Conservation (phyloP, 2,888 invertebrate species). For the Plagiodera versicolora region DNA sequence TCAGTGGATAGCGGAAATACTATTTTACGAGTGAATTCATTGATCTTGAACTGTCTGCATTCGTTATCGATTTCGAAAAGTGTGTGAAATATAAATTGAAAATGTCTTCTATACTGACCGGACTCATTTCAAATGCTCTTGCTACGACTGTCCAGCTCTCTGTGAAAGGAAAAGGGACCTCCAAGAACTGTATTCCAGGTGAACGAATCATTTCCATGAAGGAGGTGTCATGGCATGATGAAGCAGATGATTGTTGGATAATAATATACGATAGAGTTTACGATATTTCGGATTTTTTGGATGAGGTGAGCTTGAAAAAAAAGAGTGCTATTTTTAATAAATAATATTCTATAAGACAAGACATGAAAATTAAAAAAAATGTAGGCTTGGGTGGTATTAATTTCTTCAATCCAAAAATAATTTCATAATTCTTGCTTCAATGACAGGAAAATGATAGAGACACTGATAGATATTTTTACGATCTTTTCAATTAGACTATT, state of each 20-base stretch:
- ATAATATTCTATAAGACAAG: too few species aligned
- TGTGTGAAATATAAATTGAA: not conserved
- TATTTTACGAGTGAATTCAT: not conserved
- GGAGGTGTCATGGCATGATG: constrained; percentile 77
- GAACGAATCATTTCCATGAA: constrained; percentile 62
- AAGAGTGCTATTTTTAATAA: too few species aligned
- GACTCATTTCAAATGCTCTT: constrained; percentile 12
- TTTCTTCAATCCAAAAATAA: too few species aligned
- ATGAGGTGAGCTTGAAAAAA: constrained; percentile 58
- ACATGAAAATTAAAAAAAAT: too few species aligned
- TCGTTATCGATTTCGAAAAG: not conserved
- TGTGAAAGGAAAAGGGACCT: not conserved
- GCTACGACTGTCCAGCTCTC: constrained; percentile 10
- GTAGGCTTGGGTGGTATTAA: too few species aligned
- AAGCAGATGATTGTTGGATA: constrained; percentile 77
- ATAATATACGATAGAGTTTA: constrained; percentile 86
- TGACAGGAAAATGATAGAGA: too few species aligned
- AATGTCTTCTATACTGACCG: constrained; percentile 10
- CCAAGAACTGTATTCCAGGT: not conserved
- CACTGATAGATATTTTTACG: too few species aligned
- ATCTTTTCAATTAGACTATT: too few species aligned
- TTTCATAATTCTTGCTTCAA: too few species aligned
- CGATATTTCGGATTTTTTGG: constrained; percentile 75
- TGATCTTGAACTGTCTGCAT: not conserved
- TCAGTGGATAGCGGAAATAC: too few species aligned